phyloP scores from a whole-genome alignment of 2,888 invertebrate species.

The Boloria euphrosyne region DNA sequence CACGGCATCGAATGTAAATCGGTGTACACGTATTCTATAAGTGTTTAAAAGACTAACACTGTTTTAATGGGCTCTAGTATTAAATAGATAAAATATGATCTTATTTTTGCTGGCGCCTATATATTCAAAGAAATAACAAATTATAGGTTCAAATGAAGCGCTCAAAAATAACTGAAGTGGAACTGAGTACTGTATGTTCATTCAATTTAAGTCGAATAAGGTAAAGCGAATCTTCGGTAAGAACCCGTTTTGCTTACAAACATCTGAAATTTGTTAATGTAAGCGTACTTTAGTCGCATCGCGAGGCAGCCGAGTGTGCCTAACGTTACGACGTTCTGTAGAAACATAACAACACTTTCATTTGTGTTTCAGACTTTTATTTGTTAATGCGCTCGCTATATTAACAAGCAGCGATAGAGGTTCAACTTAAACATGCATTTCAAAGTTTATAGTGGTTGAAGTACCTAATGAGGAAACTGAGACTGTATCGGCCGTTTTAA shows the following conservation, averaged over 20 bases:
- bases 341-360: slow-evolving; percentile 43
- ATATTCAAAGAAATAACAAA: no score
- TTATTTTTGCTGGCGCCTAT: no score
- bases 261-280: slow-evolving; percentile 44
- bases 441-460: slow-evolving; percentile 21
- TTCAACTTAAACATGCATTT: slow-evolving; percentile 36
- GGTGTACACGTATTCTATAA: background rate
- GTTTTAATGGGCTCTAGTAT: no score
- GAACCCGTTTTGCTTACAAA: slow-evolving; percentile 42
- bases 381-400: slow-evolving; percentile 47
- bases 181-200: background rate
- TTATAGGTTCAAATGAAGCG: background rate
- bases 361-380: slow-evolving; percentile 47
- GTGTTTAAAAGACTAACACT: background rate
- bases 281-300: slow-evolving; percentile 42
- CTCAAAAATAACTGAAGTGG: slow-evolving; percentile 5
- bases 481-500: slow-evolving; percentile 1
- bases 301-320: slow-evolving; percentile 43
- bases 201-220: slow-evolving; percentile 15
- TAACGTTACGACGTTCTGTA: slow-evolving; percentile 34
- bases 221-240: slow-evolving; percentile 42
- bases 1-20: slow-evolving; percentile 5
- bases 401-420: slow-evolving; percentile 44
- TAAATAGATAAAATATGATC: no score
- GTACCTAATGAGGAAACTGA: slow-evolving; percentile 6